Conservation (phyloP, 2,888 invertebrate species). For the Drosophila lacicola region DNA sequence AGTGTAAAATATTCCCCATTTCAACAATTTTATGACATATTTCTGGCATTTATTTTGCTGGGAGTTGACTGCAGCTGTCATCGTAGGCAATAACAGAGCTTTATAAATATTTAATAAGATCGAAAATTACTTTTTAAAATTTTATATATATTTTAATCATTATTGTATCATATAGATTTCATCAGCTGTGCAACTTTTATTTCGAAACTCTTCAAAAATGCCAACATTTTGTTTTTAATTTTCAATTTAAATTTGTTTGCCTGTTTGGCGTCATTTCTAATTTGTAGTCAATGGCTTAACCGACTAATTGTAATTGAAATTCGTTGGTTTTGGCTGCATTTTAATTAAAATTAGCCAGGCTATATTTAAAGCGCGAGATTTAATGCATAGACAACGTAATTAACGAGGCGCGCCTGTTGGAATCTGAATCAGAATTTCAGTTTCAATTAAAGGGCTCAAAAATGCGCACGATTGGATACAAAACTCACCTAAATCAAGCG, state of each 20-base stretch:
- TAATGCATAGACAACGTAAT: constrained; percentile 68
- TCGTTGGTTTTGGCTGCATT: constrained; percentile 23
- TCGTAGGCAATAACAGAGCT: too few relatives aligned
- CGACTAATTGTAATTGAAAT: constrained; percentile 32
- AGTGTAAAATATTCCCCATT: too few relatives aligned
- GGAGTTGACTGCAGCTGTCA: too few relatives aligned
- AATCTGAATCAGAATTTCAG: constrained; percentile 33
- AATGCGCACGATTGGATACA: constrained; percentile 41
- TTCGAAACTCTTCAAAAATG: too few relatives aligned
- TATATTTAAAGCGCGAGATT: constrained; percentile 38
- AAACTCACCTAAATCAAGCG: constrained; percentile 58
- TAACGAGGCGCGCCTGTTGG: constrained; percentile 38
- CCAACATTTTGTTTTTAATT: too few relatives aligned
- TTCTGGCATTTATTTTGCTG: too few relatives aligned
- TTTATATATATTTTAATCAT: too few relatives aligned
- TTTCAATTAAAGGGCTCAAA: constrained; percentile 58
- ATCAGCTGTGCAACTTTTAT: too few relatives aligned
- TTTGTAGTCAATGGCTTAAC: too few relatives aligned
- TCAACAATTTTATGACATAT: too few relatives aligned
- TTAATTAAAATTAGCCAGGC: constrained; percentile 45
- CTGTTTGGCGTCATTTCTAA: background rate
- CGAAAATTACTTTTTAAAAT: background rate
- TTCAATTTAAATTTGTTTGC: background rate
- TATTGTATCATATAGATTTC: too few relatives aligned
- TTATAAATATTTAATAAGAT: too few relatives aligned